phyloP scores from a whole-genome alignment of 2,113 vertebrate genomes.

The Poicephalus meyeri region DNA sequence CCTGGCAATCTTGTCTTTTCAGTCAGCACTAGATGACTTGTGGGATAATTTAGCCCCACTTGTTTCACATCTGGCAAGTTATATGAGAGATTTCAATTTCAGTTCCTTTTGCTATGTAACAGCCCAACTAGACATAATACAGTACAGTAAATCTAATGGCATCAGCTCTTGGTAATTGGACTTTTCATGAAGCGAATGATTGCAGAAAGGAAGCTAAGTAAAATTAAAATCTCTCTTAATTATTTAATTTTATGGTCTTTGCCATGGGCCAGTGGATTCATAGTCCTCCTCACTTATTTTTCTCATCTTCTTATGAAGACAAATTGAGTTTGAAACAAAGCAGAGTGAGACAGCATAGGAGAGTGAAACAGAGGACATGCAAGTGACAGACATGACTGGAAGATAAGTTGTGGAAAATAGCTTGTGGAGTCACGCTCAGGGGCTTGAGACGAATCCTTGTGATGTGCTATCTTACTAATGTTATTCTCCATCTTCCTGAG shows the following conservation, averaged over 20 bases:
- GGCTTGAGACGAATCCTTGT: not conserved
- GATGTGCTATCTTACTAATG: fast-evolving
- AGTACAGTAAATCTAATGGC: not conserved
- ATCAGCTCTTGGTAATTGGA: slow-evolving; percentile 26
- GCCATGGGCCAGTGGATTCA: not conserved
- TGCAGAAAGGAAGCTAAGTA: slow-evolving; percentile 53
- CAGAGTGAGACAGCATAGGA: not conserved
- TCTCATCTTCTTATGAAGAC: not conserved
- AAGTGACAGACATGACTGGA: not conserved
- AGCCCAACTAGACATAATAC: not conserved
- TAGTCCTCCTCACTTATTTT: not conserved
- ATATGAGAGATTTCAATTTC: not conserved
- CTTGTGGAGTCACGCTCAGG: not conserved
- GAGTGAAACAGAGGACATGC: not conserved
- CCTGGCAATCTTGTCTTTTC: not conserved
- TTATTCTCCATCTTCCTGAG: not conserved
- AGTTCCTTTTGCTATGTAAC: not conserved
- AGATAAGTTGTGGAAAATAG: not conserved
- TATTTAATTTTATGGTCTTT: slow-evolving; percentile 25
- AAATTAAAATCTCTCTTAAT: slow-evolving; percentile 32
- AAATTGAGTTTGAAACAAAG: not conserved
- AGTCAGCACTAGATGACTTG: not conserved
- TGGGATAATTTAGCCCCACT: not conserved
- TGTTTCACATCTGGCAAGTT: not conserved
- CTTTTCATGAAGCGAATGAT: slow-evolving; percentile 25